Evolutionary conservation across 1,140 invertebrate species (phyloP).

Genomic region (Vollenhovia emeryi): DNA sequence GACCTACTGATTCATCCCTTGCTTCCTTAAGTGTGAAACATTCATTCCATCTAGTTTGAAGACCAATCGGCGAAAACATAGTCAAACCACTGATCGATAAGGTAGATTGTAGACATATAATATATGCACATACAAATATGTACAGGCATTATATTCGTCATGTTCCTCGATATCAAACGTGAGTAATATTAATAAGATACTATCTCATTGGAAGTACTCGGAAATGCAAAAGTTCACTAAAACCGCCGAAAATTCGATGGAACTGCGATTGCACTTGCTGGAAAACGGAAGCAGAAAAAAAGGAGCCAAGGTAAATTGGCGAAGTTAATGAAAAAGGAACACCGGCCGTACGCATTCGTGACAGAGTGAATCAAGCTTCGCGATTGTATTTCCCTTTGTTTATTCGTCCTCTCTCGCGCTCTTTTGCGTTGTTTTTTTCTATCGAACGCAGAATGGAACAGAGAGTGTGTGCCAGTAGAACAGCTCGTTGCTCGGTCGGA

Average conservation of each 20-base stretch:
- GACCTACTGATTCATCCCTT: constrained; percentile 15
- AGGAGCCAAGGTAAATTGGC: constrained; percentile 44
- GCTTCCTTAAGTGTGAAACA: not conserved
- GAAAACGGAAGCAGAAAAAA: not conserved
- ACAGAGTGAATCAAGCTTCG: constrained; percentile 62
- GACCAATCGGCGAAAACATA: not conserved
- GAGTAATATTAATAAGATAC: not conserved
- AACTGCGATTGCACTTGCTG: not conserved
- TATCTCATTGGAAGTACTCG: not conserved
- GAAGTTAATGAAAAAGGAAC: constrained; percentile 63
- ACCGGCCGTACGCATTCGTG: constrained; percentile 30
- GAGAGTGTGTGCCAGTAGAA: constrained; percentile 67
- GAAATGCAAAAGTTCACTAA: not conserved
- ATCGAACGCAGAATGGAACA: constrained; percentile 42
- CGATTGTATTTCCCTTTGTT: constrained; percentile 68
- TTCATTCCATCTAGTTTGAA: not conserved
- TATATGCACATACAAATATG: not conserved
- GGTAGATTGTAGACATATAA: not conserved
- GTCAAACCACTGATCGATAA: not conserved
- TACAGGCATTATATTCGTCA: not conserved
- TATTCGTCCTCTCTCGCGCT: constrained; percentile 61
- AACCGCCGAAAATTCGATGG: not conserved
- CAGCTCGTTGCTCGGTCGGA: constrained; percentile 65
- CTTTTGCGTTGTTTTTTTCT: constrained; percentile 44
- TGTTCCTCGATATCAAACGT: not conserved